Percentiles rank a stretch among this genome's conserved stretches.
Conservation (phyloP, 1,140 invertebrate species). For the Eriosoma lanigerum region DNA sequence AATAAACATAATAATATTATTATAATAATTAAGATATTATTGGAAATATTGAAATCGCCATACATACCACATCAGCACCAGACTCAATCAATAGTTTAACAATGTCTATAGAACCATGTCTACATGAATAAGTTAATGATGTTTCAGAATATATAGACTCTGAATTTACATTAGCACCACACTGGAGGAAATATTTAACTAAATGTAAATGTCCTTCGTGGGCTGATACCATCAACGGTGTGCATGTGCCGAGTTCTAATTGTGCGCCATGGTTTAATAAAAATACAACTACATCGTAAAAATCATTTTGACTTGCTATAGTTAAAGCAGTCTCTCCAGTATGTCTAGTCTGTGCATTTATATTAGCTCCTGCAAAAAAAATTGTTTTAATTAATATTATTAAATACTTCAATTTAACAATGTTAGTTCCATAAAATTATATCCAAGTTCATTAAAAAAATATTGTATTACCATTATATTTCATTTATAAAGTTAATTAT, state of each 20-base stretch:
- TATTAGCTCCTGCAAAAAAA: constrained; percentile 74
- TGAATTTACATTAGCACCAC: constrained; percentile 84
- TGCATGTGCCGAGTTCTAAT: constrained; percentile 92
- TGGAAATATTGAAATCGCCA: too few species aligned
- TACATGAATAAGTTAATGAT: constrained; percentile 94
- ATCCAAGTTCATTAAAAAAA: too few species aligned
- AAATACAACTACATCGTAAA: constrained; percentile 93
- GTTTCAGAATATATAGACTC: constrained; percentile 94
- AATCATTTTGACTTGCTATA: constrained; percentile 94
- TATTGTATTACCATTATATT: too few species aligned
- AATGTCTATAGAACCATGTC: constrained; percentile 94
- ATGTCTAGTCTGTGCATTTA: constrained; percentile 97
- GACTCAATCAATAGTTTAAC: constrained; percentile 82
- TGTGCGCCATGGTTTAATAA: constrained; percentile 94
- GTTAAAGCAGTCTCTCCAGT: constrained; percentile 98
- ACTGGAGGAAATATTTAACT: constrained; percentile 80
- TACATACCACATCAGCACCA: constrained; percentile 79
- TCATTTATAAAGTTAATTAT: too few species aligned
- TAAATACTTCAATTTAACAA: too few species aligned
- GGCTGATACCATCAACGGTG: constrained; percentile 96
- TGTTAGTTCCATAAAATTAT: too few species aligned
- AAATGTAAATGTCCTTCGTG: constrained; percentile 97
- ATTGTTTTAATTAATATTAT: too few species aligned
- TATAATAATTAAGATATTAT: too few species aligned
- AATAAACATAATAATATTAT: too few species aligned